A percentile compares a stretch with the other conserved stretches of the same genome.
These are phyloP conservation scores for Tenebrosternarchus preto DNA, from an alignment of 2,113 vertebrate species.

Conservation along the genomic window DNA sequence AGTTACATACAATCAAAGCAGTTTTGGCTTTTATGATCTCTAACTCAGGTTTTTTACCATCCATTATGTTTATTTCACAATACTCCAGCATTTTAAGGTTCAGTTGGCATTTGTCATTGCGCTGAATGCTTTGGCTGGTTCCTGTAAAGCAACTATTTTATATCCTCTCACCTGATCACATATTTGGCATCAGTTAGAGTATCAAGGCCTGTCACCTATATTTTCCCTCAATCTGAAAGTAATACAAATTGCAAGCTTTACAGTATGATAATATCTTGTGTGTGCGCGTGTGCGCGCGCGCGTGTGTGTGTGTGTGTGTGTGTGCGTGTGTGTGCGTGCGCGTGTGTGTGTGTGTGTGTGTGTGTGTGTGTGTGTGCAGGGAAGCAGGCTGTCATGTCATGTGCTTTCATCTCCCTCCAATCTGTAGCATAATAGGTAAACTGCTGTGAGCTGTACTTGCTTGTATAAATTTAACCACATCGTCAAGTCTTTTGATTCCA, in stretches of 20 bases:
- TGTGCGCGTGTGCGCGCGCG: no score
- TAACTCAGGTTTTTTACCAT: slow-evolving; percentile 3
- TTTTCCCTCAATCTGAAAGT: slow-evolving; percentile 53
- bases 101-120: slow-evolving; percentile 25
- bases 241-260: slow-evolving; percentile 65
- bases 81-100: not conserved
- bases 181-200: slow-evolving; percentile 40
- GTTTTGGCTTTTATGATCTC: slow-evolving; percentile 12
- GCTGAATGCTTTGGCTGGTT: slow-evolving; percentile 38
- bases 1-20: slow-evolving; percentile 15
- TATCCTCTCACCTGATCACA: slow-evolving; percentile 49
- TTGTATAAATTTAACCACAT: slow-evolving; percentile 93
- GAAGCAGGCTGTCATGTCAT: slow-evolving; percentile 58
- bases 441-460: slow-evolving; percentile 88
- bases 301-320: no score
- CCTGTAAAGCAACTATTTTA: slow-evolving; percentile 24
- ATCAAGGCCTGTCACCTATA: slow-evolving; percentile 48
- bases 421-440: slow-evolving; percentile 90
- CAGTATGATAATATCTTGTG: slow-evolving; percentile 68
- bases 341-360: no score
- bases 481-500: slow-evolving; percentile 89
- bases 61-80: slow-evolving; percentile 20
- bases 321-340: no score
- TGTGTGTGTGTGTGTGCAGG: no score
- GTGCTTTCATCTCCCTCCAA: slow-evolving; percentile 82